Evolutionary conservation across 2,797 vertebrate genomes (phyloP).

Genomic region (Lepilemur septentrionalis): DNA sequence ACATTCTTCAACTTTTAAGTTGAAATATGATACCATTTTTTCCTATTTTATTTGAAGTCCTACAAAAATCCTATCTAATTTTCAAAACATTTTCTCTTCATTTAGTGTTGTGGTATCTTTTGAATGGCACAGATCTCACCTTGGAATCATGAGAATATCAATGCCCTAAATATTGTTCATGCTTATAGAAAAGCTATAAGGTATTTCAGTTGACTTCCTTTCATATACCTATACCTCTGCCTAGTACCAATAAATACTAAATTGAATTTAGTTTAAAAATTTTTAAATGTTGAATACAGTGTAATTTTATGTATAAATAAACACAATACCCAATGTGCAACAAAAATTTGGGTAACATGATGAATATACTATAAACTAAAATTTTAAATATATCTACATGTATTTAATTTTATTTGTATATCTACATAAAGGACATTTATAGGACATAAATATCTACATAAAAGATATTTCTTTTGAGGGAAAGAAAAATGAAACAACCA

Average conservation of each 20-base stretch:
- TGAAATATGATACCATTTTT: not conserved
- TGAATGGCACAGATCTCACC: not conserved
- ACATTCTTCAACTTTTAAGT: not conserved
- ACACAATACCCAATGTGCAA: not conserved
- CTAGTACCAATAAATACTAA: not conserved
- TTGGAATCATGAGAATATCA: not conserved
- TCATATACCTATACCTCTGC: not conserved
- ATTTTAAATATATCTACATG: not conserved
- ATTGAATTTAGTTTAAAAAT: not conserved
- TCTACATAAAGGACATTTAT: not conserved
- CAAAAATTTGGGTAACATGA: not conserved
- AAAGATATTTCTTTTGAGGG: not conserved
- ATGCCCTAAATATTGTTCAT: not conserved
- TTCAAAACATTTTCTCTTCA: not conserved
- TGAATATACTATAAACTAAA: not conserved
- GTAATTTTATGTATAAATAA: not conserved
- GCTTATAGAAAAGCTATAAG: not conserved
- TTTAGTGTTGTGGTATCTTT: not conserved
- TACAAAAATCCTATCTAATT: not conserved
- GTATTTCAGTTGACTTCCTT: not conserved
- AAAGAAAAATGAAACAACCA: not conserved
- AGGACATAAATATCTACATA: not conserved
- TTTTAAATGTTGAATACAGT: not conserved
- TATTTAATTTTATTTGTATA: not conserved
- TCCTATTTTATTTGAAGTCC: not conserved